These are phyloP conservation scores for Hyposoter dolosus DNA, from an alignment of 2,888 invertebrate genomes.

Conservation along the genomic window DNA sequence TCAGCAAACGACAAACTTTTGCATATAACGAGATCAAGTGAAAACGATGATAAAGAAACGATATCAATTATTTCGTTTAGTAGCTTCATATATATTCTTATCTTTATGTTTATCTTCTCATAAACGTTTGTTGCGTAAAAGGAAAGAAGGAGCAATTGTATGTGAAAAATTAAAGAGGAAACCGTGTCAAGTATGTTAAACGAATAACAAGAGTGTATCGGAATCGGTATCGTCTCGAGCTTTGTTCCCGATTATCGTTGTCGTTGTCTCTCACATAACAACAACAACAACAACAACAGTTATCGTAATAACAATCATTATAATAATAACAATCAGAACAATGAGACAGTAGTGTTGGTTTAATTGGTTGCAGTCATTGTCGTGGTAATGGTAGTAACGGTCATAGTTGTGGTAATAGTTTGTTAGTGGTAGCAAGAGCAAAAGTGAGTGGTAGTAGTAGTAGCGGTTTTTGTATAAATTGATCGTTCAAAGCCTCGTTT, in stretches of 20 bases:
- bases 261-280: not conserved
- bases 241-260: slow-evolving; percentile 19
- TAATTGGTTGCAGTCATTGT: slow-evolving; percentile 7
- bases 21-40: slow-evolving; percentile 81
- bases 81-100: not conserved
- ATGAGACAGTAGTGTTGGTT: not conserved
- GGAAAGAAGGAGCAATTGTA: not conserved
- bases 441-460: slow-evolving; percentile 14
- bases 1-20: slow-evolving; percentile 85
- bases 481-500: slow-evolving; percentile 7
- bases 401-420: slow-evolving; percentile 6
- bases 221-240: not conserved
- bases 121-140: not conserved
- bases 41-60: slow-evolving; percentile 22
- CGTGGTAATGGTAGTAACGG: slow-evolving; percentile 4
- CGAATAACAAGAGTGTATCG: not conserved
- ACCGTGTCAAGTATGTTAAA: not conserved
- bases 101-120: not conserved
- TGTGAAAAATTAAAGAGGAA: not conserved
- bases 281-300: not conserved
- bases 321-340: not conserved
- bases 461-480: not conserved
- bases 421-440: not conserved
- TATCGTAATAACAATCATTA: not conserved
- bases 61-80: not conserved